Conservation (phyloP, 2,888 invertebrate genomes). For the Agrochola circellaris region DNA sequence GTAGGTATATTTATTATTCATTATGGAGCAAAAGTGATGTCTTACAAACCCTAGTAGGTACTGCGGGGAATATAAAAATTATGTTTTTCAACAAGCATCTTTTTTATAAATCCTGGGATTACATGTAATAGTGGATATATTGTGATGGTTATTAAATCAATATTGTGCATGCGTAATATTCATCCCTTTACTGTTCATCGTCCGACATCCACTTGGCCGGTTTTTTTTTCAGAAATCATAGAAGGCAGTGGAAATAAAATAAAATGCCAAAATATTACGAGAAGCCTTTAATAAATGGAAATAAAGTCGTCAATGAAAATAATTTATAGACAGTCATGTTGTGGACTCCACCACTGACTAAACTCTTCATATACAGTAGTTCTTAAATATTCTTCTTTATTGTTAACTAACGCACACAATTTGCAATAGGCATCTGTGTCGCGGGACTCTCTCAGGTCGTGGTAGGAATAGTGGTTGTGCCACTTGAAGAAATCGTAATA, state of each 20-base stretch:
- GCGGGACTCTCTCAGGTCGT: constrained; percentile 48
- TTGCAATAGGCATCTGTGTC: constrained; percentile 66
- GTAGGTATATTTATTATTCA: too few relatives aligned
- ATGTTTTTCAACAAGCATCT: too few relatives aligned
- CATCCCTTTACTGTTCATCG: too few relatives aligned
- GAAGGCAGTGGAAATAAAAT: background rate
- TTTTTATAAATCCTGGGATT: too few relatives aligned
- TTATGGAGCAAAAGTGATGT: too few relatives aligned
- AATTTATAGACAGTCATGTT: constrained; percentile 6
- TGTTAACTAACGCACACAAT: constrained; percentile 57
- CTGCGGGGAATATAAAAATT: too few relatives aligned
- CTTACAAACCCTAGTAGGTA: too few relatives aligned
- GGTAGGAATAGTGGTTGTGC: constrained; percentile 73
- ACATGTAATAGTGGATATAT: too few relatives aligned
- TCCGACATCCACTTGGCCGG: background rate
- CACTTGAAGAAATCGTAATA: constrained; percentile 73
- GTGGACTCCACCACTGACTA: constrained; percentile 67
- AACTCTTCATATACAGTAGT: constrained; percentile 56
- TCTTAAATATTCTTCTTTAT: constrained; percentile 20
- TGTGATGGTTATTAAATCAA: too few relatives aligned
- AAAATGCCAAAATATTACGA: background rate
- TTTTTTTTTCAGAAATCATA: background rate
- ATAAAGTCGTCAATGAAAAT: background rate
- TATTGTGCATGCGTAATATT: too few relatives aligned
- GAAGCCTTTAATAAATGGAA: background rate